Evolutionary conservation across 2,888 invertebrate species (phyloP), one percentile per base, ranked within the genome.

Genomic region (Carcina quercana): DNA sequence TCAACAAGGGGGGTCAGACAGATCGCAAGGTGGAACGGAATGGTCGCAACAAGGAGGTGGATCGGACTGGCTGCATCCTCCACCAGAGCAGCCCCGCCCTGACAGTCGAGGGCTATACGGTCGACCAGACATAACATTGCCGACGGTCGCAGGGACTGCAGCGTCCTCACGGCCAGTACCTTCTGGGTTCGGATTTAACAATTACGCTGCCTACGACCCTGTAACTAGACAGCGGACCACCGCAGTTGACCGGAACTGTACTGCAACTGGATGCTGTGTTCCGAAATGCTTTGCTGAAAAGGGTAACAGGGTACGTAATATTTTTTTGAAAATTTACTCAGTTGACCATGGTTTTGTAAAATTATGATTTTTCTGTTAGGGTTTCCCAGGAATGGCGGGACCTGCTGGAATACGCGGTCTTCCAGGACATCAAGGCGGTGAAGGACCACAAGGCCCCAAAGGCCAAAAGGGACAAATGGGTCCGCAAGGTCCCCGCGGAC

Each of bases 261-360:
- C 86, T 1, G 89, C 86, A 7, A 85, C 87, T 0, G 91, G 88
- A 35, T 89, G 89, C 51, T 95, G 95, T 57, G 87, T 88, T 22
- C 94, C 94, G 0, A 94, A 95, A 84, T 95, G 95, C 70, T 91
- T 93, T 45, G 95, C 95, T 1, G 94, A 95, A 71, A 95, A 95
- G 73, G 95, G 95, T 60, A 88, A 87, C 38, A 85, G 93, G 56
- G 92, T 92, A 79, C 69, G 24, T 6, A 20, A 10, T 8, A n/a
- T n/a, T 8, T 19, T 20, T 8, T n/a, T 4, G 10, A 20, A 6
- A 20, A 5, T 10, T 20, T 10, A 1, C 20, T 8, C n/a, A 7
- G 7, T n/a, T 20, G n/a, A n/a, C n/a, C n/a, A n/a, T n/a, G 17
- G 17, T 5, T 17, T 17, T 17, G 17, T 17, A 17, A 7, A 17